Percentiles rank a stretch among this genome's conserved stretches.
phyloP scores from a whole-genome alignment of 2,888 invertebrate genomes.

The Nysson spinosus region DNA sequence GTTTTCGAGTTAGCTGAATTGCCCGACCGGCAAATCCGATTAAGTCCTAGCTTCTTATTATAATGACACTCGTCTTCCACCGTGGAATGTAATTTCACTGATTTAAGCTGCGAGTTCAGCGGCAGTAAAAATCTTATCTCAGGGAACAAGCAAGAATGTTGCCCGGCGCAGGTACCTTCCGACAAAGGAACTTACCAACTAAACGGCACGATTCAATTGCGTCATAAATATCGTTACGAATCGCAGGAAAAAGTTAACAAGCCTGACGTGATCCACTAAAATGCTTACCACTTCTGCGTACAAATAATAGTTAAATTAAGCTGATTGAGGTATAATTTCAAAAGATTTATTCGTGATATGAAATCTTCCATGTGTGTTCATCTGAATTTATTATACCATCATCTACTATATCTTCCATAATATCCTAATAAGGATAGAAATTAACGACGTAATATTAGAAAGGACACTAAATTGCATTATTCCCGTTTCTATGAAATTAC shows the following conservation, averaged over 20 bases:
- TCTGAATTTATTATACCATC: too few relatives aligned
- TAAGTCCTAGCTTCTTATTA: conserved; percentile 25
- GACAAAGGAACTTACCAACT: too few relatives aligned
- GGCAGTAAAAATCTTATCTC: conserved; percentile 1
- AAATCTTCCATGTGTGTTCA: background rate
- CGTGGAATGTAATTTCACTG: conserved; percentile 29
- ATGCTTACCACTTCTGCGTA: too few relatives aligned
- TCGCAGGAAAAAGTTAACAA: too few relatives aligned
- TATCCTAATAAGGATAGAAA: background rate
- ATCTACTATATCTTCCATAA: background rate
- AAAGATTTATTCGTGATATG: too few relatives aligned
- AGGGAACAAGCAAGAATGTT: background rate
- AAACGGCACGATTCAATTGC: too few relatives aligned
- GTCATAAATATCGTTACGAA: too few relatives aligned
- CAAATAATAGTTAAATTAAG: too few relatives aligned
- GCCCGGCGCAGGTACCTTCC: too few relatives aligned
- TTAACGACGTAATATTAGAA: background rate
- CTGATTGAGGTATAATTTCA: too few relatives aligned
- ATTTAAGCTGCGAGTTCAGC: conserved; percentile 11
- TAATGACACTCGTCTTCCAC: conserved; percentile 32
- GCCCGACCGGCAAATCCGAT: conserved; percentile 41
- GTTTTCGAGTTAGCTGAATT: conserved; percentile 36
- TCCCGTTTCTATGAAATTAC: conserved; percentile 40
- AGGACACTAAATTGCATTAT: conserved; percentile 16
- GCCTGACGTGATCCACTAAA: too few relatives aligned